phyloP scores from a whole-genome alignment of 2,888 invertebrate species.

The Polydrusus tereticollis region DNA sequence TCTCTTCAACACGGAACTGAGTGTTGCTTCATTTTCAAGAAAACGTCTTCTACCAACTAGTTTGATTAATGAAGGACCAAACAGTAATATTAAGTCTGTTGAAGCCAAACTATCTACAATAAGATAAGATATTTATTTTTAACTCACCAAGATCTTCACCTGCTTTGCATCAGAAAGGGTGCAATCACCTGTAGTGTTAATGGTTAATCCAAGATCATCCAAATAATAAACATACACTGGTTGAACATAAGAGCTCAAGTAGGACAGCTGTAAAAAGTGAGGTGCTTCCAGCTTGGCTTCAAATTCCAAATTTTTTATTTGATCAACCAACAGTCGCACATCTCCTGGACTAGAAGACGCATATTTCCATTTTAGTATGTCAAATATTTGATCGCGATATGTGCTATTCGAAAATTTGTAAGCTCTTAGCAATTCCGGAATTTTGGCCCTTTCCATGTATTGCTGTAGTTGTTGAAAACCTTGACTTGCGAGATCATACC shows the following conservation, averaged over 20 bases:
- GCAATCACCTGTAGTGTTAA: slow-evolving; percentile 70
- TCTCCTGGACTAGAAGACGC: slow-evolving; percentile 66
- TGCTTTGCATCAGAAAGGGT: neutral
- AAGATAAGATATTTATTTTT: no score
- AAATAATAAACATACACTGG: slow-evolving; percentile 72
- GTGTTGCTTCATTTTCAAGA: slow-evolving; percentile 71
- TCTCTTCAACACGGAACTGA: slow-evolving; percentile 69
- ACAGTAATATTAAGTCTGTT: slow-evolving; percentile 75
- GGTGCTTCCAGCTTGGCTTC: slow-evolving; percentile 73
- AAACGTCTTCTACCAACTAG: slow-evolving; percentile 76
- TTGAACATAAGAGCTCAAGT: slow-evolving; percentile 62
- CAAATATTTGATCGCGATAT: slow-evolving; percentile 59
- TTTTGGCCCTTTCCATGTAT: slow-evolving; percentile 71
- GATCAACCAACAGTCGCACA: slow-evolving; percentile 66
- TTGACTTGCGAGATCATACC: slow-evolving; percentile 72
- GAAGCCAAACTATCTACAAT: slow-evolving; percentile 75
- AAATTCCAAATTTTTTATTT: slow-evolving; percentile 71
- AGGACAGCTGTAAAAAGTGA: slow-evolving; percentile 69
- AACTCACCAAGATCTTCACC: no score
- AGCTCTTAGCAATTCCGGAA: slow-evolving; percentile 72
- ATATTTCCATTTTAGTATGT: slow-evolving; percentile 73
- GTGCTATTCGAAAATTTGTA: slow-evolving; percentile 61
- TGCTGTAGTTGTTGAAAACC: slow-evolving; percentile 70
- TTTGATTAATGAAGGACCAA: slow-evolving; percentile 77
- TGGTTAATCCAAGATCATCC: slow-evolving; percentile 68